phyloP scores from a whole-genome alignment of 23 tunicate species.

The Trididemnum miniatum region DNA sequence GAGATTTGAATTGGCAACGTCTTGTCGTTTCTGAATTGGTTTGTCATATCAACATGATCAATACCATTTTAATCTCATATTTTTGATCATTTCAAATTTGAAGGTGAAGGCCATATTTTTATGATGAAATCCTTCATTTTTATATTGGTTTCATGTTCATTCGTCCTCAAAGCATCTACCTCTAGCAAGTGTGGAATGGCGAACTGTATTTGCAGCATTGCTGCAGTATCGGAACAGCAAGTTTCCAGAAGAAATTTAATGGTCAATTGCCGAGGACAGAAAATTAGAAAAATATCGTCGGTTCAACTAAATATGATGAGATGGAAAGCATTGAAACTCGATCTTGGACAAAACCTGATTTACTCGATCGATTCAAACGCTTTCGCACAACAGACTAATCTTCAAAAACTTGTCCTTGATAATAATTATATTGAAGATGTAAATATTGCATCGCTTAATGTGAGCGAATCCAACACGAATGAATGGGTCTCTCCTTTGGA shows the following conservation, averaged over 20 bases:
- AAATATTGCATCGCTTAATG: neutral
- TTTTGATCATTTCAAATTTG: no score
- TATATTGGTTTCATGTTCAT: no score
- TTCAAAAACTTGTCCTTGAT: neutral
- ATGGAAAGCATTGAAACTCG: neutral
- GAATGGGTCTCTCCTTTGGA: neutral
- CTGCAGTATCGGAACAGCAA: neutral
- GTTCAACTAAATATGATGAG: neutral
- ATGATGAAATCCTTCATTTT: no score
- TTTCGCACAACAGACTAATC: neutral
- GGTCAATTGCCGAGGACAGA: conserved; percentile 6
- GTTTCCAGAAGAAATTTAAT: neutral
- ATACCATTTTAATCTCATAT: no score
- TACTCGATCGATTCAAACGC: neutral
- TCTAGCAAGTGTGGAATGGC: no score
- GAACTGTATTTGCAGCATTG: neutral
- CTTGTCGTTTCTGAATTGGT: no score
- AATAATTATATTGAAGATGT: neutral
- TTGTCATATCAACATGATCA: no score
- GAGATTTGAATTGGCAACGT: no score
- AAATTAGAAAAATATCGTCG: neutral
- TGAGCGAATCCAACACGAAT: neutral
- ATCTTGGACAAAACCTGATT: neutral
- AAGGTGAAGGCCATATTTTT: no score
- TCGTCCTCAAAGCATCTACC: no score